phyloP scores from a whole-genome alignment of 2,797 vertebrate genomes.

The Enoplosus armatus region DNA sequence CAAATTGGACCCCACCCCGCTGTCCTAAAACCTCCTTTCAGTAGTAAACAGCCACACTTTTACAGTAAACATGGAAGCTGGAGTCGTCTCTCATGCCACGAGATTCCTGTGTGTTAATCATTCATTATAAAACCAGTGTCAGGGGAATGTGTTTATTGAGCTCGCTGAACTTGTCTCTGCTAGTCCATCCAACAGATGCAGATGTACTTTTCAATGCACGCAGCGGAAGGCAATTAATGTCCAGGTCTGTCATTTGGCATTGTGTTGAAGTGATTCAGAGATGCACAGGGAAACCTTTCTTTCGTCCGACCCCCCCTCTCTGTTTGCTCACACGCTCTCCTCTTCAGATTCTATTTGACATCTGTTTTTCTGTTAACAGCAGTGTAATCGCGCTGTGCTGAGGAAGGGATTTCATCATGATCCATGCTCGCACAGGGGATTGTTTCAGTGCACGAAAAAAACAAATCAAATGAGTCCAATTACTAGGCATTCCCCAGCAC shows the following conservation, averaged over 20 bases:
- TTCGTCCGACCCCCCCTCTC: constrained; percentile 2
- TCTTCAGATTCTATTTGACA: constrained; percentile 64
- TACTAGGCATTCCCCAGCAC: constrained; percentile 65
- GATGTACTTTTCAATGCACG: constrained; percentile 41
- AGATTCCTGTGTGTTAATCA: constrained; percentile 67
- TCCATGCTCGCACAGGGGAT: constrained; percentile 54
- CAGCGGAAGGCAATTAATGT: constrained; percentile 55
- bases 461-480: constrained; percentile 72
- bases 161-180: constrained; percentile 68
- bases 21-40: background rate
- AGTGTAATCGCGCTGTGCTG: constrained; percentile 50
- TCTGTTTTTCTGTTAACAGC: constrained; percentile 75
- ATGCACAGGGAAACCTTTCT: constrained; percentile 31
- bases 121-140: constrained; percentile 60
- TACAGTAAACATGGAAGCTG: constrained; percentile 34
- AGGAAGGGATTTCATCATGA: constrained; percentile 70
- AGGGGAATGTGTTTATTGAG: constrained; percentile 68
- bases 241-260: constrained; percentile 65
- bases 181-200: constrained; percentile 57
- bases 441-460: constrained; percentile 61
- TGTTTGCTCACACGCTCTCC: constrained; percentile 54
- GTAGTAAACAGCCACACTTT: constrained; percentile 31
- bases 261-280: constrained; percentile 51
- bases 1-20: constrained; percentile 1
- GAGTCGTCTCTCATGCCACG: constrained; percentile 36